Evolutionary conservation across 2,113 vertebrate species (phyloP).

Genomic region (Todiramphus saurophagus): DNA sequence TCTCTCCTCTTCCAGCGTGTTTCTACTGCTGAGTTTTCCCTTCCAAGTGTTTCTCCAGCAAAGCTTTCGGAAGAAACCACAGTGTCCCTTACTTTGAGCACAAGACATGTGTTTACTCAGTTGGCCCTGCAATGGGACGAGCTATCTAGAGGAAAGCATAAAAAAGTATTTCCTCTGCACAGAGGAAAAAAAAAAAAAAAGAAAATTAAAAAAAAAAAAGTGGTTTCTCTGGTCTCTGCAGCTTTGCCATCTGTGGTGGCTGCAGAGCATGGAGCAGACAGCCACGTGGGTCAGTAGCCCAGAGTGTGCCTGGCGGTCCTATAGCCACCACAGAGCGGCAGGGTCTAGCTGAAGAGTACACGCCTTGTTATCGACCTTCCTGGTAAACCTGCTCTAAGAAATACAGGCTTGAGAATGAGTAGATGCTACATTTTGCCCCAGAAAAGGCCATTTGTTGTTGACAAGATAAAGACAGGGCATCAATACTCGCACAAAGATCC

Average conservation of each 20-base stretch:
- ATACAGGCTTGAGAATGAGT: neutral
- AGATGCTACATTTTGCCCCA: neutral
- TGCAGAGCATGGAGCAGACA: rapidly evolving
- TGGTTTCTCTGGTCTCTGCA: neutral
- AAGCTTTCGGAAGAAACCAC: neutral
- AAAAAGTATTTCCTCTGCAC: neutral
- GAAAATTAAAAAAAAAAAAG: neutral
- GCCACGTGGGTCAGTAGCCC: rapidly evolving
- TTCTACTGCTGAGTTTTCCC: neutral
- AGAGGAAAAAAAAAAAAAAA: too few species aligned
- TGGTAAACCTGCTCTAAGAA: neutral
- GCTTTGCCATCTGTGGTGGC: neutral
- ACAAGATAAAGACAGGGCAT: neutral
- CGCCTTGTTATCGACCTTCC: neutral
- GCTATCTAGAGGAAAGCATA: neutral
- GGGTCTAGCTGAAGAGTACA: neutral
- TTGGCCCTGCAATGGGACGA: neutral
- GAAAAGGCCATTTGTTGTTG: rapidly evolving
- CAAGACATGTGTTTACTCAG: neutral
- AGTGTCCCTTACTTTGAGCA: neutral
- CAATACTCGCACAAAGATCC: neutral
- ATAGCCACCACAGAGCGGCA: neutral
- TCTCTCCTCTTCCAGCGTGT: neutral
- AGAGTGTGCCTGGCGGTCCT: too few species aligned
- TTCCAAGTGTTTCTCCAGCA: neutral